Evolutionary conservation across 1,140 invertebrate species (phyloP), one percentile per base, ranked within the genome.

Genomic region (Magallana ariakensis): DNA sequence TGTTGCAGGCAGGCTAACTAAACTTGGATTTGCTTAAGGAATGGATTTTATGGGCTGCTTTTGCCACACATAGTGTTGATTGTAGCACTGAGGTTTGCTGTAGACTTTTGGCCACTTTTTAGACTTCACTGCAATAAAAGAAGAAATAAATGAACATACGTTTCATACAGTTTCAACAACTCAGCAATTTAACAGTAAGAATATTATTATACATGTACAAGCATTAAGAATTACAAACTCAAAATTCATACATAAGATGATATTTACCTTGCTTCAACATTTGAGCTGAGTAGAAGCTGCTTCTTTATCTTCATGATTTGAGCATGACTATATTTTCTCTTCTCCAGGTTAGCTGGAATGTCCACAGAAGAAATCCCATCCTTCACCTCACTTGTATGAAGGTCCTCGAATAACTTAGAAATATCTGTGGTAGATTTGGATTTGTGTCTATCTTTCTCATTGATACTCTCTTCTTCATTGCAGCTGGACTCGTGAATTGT

Each of bases 331-430:
- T 92, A 66, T 89, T 90, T 92, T 85, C 87, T 89, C 89, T 93
- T 86, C 33, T 91, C 87, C 84, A 93, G 82, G 55, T 89, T 92
- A 19, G 90, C 89, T 22, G 93, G 94, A 46, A 95, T 92, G 85
- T 95, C 94, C 6, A 95, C 95, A 4, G 95, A 95, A 1, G 94
- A 94, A 75, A 95, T 95, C n/a, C 95, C 95, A 86, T 95, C 94
- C 62, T 93, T 91, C 85, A 92, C 90, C 87, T 94, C 92, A 54
- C 90, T 93, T 15, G 92, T 91, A 15, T 87, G 89, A 60, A 93
- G 84, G 22, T 90, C 89, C 53, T 91, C 90, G 88, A 94, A 90
- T 54, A 92, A 58, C 58, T 70, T 88, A 8, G 90, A 89, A 81
- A 94, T 93, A 89, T 94, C 93, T 46, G 92, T 90, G 15, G 92